Evolutionary conservation across 2,888 invertebrate species (phyloP).

Genomic region (Cryptocephalus moraei): DNA sequence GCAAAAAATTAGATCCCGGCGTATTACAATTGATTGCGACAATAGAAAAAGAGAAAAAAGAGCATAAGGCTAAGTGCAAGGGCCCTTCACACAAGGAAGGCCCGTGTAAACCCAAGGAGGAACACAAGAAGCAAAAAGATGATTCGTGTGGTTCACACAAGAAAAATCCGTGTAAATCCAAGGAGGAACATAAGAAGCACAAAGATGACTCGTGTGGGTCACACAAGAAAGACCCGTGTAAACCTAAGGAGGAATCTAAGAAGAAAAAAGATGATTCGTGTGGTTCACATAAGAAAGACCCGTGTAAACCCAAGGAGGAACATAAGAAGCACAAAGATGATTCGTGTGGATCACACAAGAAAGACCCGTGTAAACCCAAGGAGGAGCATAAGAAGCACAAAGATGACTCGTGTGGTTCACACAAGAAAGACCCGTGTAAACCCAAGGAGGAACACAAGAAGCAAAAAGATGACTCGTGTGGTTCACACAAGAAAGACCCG

Average conservation of each 20-base stretch:
- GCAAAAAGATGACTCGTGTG: constrained; percentile 13
- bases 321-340: constrained; percentile 8
- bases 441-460: constrained; percentile 13
- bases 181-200: constrained; percentile 5
- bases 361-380: neutral
- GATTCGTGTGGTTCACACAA: too few species aligned
- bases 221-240: too few species aligned
- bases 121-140: neutral
- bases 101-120: neutral
- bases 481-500: constrained; percentile 10
- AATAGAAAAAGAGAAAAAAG: too few species aligned
- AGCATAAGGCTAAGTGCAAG: too few species aligned
- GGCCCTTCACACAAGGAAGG: too few species aligned
- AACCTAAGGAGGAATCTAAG: too few species aligned
- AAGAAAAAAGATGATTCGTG: too few species aligned
- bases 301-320: too few species aligned
- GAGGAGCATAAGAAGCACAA: constrained; percentile 9
- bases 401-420: constrained; percentile 1
- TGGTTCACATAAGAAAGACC: too few species aligned
- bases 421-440: constrained; percentile 9
- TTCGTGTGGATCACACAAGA: neutral
- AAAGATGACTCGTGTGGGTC: constrained; percentile 12
- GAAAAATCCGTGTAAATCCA: neutral
- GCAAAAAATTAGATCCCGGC: neutral
- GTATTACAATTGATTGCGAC: neutral